Percentiles rank a stretch among this genome's conserved stretches.
phyloP scores from a whole-genome alignment of 2,797 vertebrate species.

The Typhlichthys eigenmanni region DNA sequence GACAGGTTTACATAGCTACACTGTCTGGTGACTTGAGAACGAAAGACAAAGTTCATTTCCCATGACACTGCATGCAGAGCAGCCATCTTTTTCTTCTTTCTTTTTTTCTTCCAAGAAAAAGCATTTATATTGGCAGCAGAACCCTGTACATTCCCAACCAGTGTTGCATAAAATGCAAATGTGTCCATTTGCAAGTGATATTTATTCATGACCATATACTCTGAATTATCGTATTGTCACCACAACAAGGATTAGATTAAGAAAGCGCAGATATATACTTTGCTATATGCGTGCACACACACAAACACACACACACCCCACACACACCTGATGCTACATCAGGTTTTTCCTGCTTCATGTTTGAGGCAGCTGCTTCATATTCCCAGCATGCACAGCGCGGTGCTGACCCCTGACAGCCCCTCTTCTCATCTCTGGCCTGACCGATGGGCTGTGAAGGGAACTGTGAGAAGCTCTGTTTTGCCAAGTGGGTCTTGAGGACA shows the following conservation, averaged over 20 bases:
- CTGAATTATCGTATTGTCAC: constrained; percentile 6
- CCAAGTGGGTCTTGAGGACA: constrained; percentile 66
- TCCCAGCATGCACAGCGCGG: constrained; percentile 53
- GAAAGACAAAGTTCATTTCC: constrained; percentile 43
- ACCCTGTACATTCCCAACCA: constrained; percentile 37
- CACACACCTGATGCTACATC: constrained; percentile 25
- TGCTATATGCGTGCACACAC: too few species aligned
- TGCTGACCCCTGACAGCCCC: constrained; percentile 63
- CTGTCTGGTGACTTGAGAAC: constrained; percentile 32
- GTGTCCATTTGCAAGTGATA: background rate
- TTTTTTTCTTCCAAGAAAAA: constrained; percentile 30
- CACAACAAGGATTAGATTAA: background rate
- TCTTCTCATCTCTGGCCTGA: constrained; percentile 55
- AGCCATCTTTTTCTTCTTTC: constrained; percentile 19
- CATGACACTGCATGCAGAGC: constrained; percentile 41
- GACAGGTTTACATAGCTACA: constrained; percentile 28
- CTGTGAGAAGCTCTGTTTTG: constrained; percentile 61
- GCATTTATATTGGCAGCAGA: constrained; percentile 46
- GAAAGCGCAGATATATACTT: constrained; percentile 11
- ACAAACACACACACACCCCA: constrained; percentile 2
- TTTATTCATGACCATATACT: background rate
- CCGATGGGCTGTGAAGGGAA: constrained; percentile 68
- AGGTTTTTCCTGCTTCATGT: constrained; percentile 32
- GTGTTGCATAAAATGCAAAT: constrained; percentile 27
- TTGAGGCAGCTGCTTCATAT: constrained; percentile 69